Conservation (phyloP, 2,888 invertebrate species). For the Marasmarcha lunaedactyla region DNA sequence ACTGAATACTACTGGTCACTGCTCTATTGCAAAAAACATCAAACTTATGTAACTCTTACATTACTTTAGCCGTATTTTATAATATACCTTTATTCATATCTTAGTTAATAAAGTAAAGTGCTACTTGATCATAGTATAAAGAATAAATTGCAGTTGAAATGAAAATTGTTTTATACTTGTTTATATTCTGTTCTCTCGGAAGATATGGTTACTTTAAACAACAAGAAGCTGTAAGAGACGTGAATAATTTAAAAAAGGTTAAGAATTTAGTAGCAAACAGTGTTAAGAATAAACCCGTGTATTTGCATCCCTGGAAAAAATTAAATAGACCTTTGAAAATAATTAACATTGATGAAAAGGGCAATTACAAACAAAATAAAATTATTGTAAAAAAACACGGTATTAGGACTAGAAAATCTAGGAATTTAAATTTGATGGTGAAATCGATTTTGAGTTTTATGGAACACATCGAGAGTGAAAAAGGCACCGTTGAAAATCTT, state of each 20-base stretch:
- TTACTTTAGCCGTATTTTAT: too few relatives aligned
- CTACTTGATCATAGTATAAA: slow-evolving; percentile 6
- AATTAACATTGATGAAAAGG: slow-evolving; percentile 28
- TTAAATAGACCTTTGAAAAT: slow-evolving; percentile 20
- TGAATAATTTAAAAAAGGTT: too few relatives aligned
- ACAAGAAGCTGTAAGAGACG: too few relatives aligned
- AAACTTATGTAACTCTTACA: slow-evolving; percentile 34
- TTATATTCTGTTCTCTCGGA: neutral
- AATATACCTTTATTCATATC: slow-evolving; percentile 2
- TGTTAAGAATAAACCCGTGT: too few relatives aligned
- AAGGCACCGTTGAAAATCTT: neutral
- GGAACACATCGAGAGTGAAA: neutral
- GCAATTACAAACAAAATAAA: slow-evolving; percentile 12
- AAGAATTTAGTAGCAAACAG: too few relatives aligned
- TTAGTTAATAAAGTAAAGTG: too few relatives aligned
- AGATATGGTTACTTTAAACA: too few relatives aligned
- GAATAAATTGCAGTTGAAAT: neutral
- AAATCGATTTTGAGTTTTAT: neutral
- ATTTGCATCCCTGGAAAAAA: slow-evolving; percentile 35
- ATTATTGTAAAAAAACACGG: too few relatives aligned
- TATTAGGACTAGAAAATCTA: too few relatives aligned
- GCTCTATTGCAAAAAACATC: slow-evolving; percentile 33
- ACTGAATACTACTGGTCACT: slow-evolving; percentile 38
- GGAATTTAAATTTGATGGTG: neutral
- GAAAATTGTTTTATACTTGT: neutral